phyloP scores from a whole-genome alignment of 2,797 vertebrate species.

The Uromys caudimaculatus region DNA sequence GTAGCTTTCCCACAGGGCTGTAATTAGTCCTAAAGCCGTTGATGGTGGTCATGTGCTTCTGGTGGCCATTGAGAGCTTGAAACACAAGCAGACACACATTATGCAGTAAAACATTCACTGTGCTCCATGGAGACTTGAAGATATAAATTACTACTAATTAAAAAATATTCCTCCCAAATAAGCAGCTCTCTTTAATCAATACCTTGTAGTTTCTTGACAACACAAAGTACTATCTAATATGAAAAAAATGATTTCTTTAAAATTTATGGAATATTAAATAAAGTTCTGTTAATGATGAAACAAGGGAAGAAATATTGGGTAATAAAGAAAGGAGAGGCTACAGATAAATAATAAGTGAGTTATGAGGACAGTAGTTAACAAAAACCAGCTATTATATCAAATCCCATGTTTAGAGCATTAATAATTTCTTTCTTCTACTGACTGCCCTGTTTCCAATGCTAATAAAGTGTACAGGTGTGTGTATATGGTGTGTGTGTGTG shows the following conservation, averaged over 20 bases:
- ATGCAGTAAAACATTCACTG: slow-evolving; percentile 58
- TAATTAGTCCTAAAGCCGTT: slow-evolving; percentile 59
- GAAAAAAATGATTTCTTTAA: slow-evolving; percentile 50
- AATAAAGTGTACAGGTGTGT: not conserved
- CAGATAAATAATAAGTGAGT: not conserved
- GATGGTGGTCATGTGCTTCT: slow-evolving; percentile 29
- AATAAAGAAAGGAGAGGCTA: not conserved
- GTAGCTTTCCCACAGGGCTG: slow-evolving; percentile 17
- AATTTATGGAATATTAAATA: slow-evolving; percentile 27
- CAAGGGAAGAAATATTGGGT: not conserved
- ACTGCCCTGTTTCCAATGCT: slow-evolving; percentile 32
- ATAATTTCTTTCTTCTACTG: not conserved
- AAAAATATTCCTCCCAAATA: slow-evolving; percentile 26
- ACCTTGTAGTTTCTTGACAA: slow-evolving; percentile 35
- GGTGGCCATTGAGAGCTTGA: slow-evolving; percentile 55
- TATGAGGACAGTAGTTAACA: not conserved
- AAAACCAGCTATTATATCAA: not conserved
- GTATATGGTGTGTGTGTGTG: not conserved
- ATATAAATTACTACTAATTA: slow-evolving; percentile 56
- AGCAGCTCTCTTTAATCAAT: not conserved
- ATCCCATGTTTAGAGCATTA: not conserved
- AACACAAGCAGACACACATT: slow-evolving; percentile 64
- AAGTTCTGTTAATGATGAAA: slow-evolving; percentile 38
- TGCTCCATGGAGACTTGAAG: slow-evolving; percentile 5
- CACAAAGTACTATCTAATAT: slow-evolving; percentile 20